Evolutionary conservation across 2,888 invertebrate genomes (phyloP), one percentile per base, ranked within the genome.

Genomic region (Meloe dianella): DNA sequence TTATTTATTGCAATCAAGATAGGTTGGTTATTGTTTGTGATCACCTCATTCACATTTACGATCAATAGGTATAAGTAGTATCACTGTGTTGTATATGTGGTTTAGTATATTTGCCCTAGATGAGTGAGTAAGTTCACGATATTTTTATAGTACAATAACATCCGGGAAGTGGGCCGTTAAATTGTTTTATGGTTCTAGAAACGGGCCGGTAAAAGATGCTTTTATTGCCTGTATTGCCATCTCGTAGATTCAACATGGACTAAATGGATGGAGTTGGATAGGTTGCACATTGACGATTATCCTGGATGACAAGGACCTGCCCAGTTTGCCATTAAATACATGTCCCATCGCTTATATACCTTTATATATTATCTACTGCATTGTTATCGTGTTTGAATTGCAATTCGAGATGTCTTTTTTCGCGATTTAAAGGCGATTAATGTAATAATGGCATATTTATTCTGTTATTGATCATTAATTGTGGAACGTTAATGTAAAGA

Each of bases 121-220:
- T 81, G 81, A 81, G 41, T n/a, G 38, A 32, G 78, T 78, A 77
- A 77, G 77, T 76, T 73, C 75, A 76, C 76, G 80, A 80, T 81
- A 79, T 81, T 82, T 83, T 83, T 83, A 83, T 81, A 80, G 80
- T 77, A 82, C 79, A 80, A 82, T 83, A 83, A 83, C 81, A 80
- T 78, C 79, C 79, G 73, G 75, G 77, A 82, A 82, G 81, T 82
- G 82, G 82, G 77, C 77, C 80, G 81, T 81, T 82, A 82, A 81
- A 81, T 79, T 81, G 80, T 79, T 82, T 82, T 82, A 78, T 75
- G 76, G 72, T 70, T 68, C 67, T 67, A 61, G 64, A 63, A 67
- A 63, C 69, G 65, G 72, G 65, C 63, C 69, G 66, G 61, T 58
- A 65, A 65, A 63, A 68, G 63, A 65, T 65, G 63, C 47, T 66